Evolutionary conservation across 2,113 vertebrate species (phyloP), one percentile per base, ranked within the genome.

Genomic region (Syngnathoides biaculeatus): DNA sequence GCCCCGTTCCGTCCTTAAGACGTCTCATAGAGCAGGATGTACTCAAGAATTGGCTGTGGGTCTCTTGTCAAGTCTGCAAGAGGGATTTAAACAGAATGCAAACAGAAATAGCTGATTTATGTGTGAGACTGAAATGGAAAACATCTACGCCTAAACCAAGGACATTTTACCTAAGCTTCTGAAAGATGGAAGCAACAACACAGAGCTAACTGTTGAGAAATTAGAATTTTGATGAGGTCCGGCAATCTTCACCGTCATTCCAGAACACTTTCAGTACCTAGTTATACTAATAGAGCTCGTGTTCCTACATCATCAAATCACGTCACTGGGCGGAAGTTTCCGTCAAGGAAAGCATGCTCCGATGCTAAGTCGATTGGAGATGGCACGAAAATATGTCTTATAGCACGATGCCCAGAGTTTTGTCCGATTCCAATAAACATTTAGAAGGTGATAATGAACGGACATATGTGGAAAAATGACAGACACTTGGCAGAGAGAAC

Each of bases 21-120:
- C 67, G 67, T 79, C 75, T 71, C 55, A 72, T 24, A 35, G 71
- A 74, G 71, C 68, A 74, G 62, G 64, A 73, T 79, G 74, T 78
- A 59, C 79, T 71, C 60, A 24, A 71, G 63, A 69, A 69, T 78
- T 80, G 73, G 78, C 47, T 68, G 27, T 69, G 43, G 42, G 8
- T 69, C 64, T 79, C 20, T 77, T 58, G 57, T 68, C 71, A 80
- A 22, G 59, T 67, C 53, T 43, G 65, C 30, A 53, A 35, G 43
- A 67, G 62, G 52, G 26, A 64, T 78, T 79, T 73, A 30, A 57
- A 64, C 47, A 65, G 55, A 72, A 71, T 67, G 38, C 20, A 53
- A 45, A 74, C 59, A 55, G 45, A 59, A 68, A 68, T 57, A 62
- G 26, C 42, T 64, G 20, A 22, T 68, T 73, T 42, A 43, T 13